Evolutionary conservation across 2,113 vertebrate genomes (phyloP).

Genomic region (Centropus bengalensis): DNA sequence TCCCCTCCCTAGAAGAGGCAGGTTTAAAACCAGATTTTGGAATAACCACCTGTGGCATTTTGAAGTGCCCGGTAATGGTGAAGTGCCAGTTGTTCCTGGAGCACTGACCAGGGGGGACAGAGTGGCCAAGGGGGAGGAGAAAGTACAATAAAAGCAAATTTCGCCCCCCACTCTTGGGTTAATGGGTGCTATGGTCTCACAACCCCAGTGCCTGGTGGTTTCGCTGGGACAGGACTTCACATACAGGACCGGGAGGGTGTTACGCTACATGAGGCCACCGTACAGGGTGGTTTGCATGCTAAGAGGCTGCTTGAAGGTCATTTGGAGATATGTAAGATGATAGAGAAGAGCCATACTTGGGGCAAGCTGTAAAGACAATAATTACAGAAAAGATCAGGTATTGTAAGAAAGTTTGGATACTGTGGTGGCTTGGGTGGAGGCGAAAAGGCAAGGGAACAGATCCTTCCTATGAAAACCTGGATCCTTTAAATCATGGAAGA

Average conservation of each 20-base stretch:
- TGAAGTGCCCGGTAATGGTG: background rate
- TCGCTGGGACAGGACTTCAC: background rate
- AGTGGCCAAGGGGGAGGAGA: background rate
- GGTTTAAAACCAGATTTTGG: background rate
- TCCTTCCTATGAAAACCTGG: background rate
- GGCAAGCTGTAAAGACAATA: background rate
- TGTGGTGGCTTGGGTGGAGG: background rate
- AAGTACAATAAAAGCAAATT: background rate
- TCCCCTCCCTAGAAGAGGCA: background rate
- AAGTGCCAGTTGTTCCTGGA: background rate
- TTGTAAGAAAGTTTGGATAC: background rate
- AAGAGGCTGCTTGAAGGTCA: background rate
- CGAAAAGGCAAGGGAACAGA: background rate
- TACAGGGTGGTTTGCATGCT: background rate
- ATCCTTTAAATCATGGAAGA: background rate
- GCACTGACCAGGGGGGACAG: background rate
- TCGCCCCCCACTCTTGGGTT: background rate
- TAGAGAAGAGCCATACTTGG: background rate
- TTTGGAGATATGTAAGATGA: background rate
- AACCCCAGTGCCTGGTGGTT: background rate
- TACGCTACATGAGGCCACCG: fast-evolving
- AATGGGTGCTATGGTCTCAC: background rate
- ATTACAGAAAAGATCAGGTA: background rate
- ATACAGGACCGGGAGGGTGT: background rate
- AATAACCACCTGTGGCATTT: background rate